Evolutionary conservation across 2,113 vertebrate genomes (phyloP), one percentile per base, ranked within the genome.

Genomic region (Prunella himalayana): DNA sequence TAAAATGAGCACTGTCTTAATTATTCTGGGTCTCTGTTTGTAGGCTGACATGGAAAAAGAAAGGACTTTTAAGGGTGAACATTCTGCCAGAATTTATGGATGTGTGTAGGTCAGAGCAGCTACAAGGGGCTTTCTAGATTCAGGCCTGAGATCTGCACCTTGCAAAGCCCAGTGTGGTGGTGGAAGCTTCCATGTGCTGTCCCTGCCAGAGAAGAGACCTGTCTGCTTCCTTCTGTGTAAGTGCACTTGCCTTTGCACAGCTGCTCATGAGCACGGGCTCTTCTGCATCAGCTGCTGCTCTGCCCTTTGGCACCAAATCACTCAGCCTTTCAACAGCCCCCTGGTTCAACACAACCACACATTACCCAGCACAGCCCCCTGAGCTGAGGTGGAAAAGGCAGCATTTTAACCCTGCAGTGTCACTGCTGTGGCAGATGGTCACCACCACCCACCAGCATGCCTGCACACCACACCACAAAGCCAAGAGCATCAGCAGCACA

Each of bases 1-100:
- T 94, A 96, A 92, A 97, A 94, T 81, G 45, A 96, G 92, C 64
- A 57, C 71, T 96, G 86, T 92, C 88, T 88, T 97, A 95, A 95
- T 96, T 88, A 82, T 65, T 84, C 84, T 86, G 88, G 87, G 76
- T 91, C 89, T 97, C 72, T 90, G 61, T 92, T 87, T 91, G 64
- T 94, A 92, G 93, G 80, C 84, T 91, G 86, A 51, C 10, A 22
- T 45, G 77, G 77, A 86, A 60, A 82, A 94, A 88, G 60, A 83
- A 81, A 72, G 54, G 50, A 86, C 31, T 68, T 66, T 7, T 9
- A 60, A 69, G 59, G 15, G 28, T 60, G 61, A n/a, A 30, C 1
- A 0, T 85, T 79, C 21, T 69, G 24, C 53, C 37, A 85, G 51
- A 37, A 51, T 31, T 60, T 65, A 11, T 39, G 57, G 41, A 20